Conservation (phyloP, 2,113 vertebrate genomes). For the Strigops habroptila region DNA sequence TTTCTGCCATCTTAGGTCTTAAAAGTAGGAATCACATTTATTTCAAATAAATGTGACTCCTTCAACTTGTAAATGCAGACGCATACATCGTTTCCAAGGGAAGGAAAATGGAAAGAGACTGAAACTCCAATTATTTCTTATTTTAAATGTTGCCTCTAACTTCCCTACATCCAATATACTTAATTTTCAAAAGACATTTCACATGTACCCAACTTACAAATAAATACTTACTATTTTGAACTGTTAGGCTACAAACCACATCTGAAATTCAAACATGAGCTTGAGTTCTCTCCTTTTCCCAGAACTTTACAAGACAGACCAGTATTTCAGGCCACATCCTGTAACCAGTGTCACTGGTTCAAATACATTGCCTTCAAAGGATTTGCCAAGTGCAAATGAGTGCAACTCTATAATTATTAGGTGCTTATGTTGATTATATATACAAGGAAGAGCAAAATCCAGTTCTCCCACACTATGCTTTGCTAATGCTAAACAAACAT, state of each 20-base stretch:
- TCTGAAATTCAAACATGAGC: slow-evolving; percentile 26
- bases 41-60: background rate
- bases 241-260: background rate
- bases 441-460: slow-evolving; percentile 55
- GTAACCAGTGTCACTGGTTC: slow-evolving; percentile 60
- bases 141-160: background rate
- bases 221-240: slow-evolving; percentile 1
- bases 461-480: slow-evolving; percentile 47
- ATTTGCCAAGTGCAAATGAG: slow-evolving; percentile 53
- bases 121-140: background rate
- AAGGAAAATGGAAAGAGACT: background rate
- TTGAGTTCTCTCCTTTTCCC: slow-evolving; percentile 45
- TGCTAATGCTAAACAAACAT: slow-evolving; percentile 40
- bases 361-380: slow-evolving; percentile 51
- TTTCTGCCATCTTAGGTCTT: background rate
- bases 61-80: background rate
- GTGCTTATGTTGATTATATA: slow-evolving; percentile 59
- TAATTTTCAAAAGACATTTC: background rate
- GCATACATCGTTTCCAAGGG: background rate
- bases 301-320: slow-evolving; percentile 60
- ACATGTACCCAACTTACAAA: background rate
- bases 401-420: slow-evolving; percentile 61
- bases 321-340: slow-evolving; percentile 61
- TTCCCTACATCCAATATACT: background rate
- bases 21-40: background rate